phyloP scores from a whole-genome alignment of 53 echinoderm and acorn worm species.

The Patiria pectinifera region DNA sequence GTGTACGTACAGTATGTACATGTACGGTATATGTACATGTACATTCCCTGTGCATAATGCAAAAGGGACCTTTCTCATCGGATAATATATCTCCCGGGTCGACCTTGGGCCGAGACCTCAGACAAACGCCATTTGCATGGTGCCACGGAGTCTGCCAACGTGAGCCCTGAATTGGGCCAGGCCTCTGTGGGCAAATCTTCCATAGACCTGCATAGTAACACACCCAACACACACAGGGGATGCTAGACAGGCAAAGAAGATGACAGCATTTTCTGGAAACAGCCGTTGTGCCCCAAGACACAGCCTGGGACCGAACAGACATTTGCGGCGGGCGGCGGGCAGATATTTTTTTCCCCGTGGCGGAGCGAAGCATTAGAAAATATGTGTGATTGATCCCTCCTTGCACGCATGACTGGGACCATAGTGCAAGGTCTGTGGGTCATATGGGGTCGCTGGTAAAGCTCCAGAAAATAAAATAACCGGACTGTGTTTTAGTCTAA shows the following conservation, averaged over 20 bases:
- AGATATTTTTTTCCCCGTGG: too few species aligned
- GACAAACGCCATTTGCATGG: conserved; percentile 24
- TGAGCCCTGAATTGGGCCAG: not conserved
- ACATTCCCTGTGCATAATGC: not conserved
- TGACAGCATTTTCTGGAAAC: too few species aligned
- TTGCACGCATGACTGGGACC: conserved; percentile 4
- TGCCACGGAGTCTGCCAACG: not conserved
- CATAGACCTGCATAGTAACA: too few species aligned
- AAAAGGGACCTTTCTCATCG: not conserved
- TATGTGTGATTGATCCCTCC: not conserved
- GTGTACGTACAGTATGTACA: not conserved
- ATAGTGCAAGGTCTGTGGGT: conserved; percentile 45
- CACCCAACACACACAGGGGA: too few species aligned
- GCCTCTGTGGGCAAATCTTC: not conserved
- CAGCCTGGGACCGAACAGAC: too few species aligned
- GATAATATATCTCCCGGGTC: not conserved
- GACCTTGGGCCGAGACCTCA: conserved; percentile 14
- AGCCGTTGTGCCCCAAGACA: too few species aligned
- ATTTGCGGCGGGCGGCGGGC: too few species aligned
- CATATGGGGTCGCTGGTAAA: not conserved
- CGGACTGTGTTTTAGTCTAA: too few species aligned
- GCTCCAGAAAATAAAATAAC: too few species aligned
- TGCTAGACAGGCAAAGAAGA: too few species aligned
- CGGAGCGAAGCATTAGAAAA: not conserved
- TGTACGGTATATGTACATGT: not conserved